Evolutionary conservation across 1,140 invertebrate species (phyloP), one percentile per base, ranked within the genome.

Genomic region (Lysiphlebus fabarum): DNA sequence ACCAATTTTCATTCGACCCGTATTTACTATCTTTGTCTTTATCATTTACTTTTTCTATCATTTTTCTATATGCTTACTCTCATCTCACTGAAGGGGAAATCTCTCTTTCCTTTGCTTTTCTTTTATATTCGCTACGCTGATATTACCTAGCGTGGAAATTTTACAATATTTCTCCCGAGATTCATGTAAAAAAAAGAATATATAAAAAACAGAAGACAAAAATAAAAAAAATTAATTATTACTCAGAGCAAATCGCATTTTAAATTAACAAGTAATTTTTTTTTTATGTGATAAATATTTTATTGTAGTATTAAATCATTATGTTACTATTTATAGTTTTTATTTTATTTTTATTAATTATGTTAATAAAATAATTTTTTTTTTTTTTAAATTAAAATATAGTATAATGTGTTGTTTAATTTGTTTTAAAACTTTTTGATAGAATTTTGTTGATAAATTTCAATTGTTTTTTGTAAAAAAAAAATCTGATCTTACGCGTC

Each of bases 141-240:
- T 69, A 71, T 70, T 73, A 69, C 64, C 58, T 60, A 42, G 38
- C 43, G 62, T 68, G 61, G 59, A 65, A 67, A 69, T 65, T 65
- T 67, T 63, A 62, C 62, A 62, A 66, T 71, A 71, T 68, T 71
- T 66, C 66, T 61, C 62, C 62, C 58, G 53, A 67, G 68, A 68
- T 64, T 64, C 62, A 53, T 47, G 57, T 48, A 48, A 36, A 57
- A 60, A 58, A 53, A 58, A 58, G 43, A 59, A 38, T 44, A 59
- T 53, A 42, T 54, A 42, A 7, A 55, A 55, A 38, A 44, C 34
- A 45, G 36, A 56, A 44, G n/a, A 14, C 57, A 63, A 63, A 62
- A 62, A 65, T 61, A 65, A 47, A 63, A 65, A 62, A 63, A 63
- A 65, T 4, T 66, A 67, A 69, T 67, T 67, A 67, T 63, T 58